Percentiles rank a stretch among this genome's conserved stretches.
Evolutionary conservation across 2,113 vertebrate genomes (phyloP).

Genomic region (Limanda limanda): DNA sequence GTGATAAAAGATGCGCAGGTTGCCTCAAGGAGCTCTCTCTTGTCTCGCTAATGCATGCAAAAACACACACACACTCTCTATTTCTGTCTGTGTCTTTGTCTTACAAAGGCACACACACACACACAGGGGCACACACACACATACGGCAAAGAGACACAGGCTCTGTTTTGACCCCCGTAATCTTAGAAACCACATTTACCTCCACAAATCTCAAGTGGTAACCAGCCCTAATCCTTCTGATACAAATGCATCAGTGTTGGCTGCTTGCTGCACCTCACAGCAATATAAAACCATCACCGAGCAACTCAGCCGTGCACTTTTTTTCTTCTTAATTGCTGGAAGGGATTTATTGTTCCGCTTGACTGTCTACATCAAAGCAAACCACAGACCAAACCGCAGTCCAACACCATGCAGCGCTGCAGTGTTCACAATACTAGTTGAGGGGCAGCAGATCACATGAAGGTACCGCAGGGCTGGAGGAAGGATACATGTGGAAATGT

Average conservation of each 20-base stretch:
- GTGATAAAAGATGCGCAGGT: conserved; percentile 73
- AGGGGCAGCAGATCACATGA: conserved; percentile 30
- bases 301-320: conserved; percentile 50
- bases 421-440: conserved; percentile 36
- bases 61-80: conserved; percentile 40
- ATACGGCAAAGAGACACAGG: background rate
- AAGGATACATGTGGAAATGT: conserved; percentile 59
- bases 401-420: conserved; percentile 20
- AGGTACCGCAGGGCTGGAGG: conserved; percentile 39
- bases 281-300: conserved; percentile 41
- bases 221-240: conserved; percentile 53
- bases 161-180: conserved; percentile 30
- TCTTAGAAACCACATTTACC: conserved; percentile 45
- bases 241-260: conserved; percentile 41
- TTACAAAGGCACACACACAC: background rate
- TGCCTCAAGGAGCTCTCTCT: conserved; percentile 68
- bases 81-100: conserved; percentile 41
- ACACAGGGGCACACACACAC: background rate
- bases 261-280: conserved; percentile 38
- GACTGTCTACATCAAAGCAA: conserved; percentile 36
- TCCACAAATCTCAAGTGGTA: conserved; percentile 48
- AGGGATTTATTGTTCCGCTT: conserved; percentile 63
- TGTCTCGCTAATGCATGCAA: conserved; percentile 66
- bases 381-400: conserved; percentile 23
- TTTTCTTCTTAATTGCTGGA: conserved; percentile 17